phyloP scores from a whole-genome alignment of 2,888 invertebrate genomes.

The Tridacna gigas region DNA sequence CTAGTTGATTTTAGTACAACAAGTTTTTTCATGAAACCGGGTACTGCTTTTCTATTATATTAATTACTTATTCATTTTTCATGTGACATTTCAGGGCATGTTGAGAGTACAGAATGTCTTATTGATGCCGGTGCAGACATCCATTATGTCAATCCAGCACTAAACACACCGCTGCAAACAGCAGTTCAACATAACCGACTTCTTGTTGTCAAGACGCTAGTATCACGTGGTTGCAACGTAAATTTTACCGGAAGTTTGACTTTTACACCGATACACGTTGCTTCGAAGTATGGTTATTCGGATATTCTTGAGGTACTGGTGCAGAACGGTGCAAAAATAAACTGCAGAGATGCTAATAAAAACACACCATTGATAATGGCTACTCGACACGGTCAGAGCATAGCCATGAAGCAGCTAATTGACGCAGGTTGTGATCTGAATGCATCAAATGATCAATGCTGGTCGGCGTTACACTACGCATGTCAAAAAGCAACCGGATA shows the following conservation, averaged over 20 bases:
- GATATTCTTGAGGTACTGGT: constrained; percentile 72
- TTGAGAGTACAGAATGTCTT: constrained; percentile 70
- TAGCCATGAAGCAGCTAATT: constrained; percentile 65
- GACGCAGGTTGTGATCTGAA: constrained; percentile 72
- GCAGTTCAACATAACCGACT: constrained; percentile 66
- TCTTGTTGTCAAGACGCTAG: constrained; percentile 55
- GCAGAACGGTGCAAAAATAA: constrained; percentile 69
- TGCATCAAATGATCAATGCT: constrained; percentile 82
- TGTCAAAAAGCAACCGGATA: constrained; percentile 78
- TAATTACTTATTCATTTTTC: no score
- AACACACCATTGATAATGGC: constrained; percentile 80
- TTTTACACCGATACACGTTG: constrained; percentile 74
- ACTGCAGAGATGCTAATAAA: constrained; percentile 71
- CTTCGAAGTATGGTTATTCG: constrained; percentile 71
- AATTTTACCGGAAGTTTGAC: constrained; percentile 49
- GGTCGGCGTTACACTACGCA: constrained; percentile 86
- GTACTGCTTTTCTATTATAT: no score
- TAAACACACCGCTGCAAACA: constrained; percentile 68
- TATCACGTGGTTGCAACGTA: constrained; percentile 58
- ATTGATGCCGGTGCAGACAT: constrained; percentile 67
- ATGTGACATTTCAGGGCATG: constrained; percentile 47
- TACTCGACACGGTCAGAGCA: constrained; percentile 69
- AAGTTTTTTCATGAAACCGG: no score
- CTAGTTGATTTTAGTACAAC: no score
- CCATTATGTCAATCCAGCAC: constrained; percentile 59